A percentile compares a stretch with the other conserved stretches of the same genome.
Conservation (phyloP, 2,113 vertebrate species). For the Malaclemys terrapin region DNA sequence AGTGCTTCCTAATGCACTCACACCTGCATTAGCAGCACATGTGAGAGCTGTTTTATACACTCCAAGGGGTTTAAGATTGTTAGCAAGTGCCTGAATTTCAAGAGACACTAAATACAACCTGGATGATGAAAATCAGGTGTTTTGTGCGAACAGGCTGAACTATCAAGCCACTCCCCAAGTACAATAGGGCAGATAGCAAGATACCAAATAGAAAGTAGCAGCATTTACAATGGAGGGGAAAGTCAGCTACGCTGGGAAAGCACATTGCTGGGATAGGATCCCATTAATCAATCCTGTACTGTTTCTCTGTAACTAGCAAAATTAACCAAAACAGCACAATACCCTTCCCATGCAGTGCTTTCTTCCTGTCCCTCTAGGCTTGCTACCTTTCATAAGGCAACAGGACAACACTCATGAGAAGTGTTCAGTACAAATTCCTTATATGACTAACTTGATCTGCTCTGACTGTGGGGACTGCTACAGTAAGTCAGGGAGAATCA, state of each 20-base stretch:
- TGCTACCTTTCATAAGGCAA: conserved; percentile 70
- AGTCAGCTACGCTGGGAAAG: conserved; percentile 53
- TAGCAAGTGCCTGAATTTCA: not conserved
- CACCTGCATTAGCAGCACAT: not conserved
- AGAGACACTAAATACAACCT: not conserved
- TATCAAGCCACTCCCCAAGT: conserved; percentile 62
- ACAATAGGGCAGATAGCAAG: conserved; percentile 56
- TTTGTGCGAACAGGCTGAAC: conserved; percentile 50
- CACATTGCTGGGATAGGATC: conserved; percentile 36
- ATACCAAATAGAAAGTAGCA: conserved; percentile 68
- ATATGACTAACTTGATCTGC: not conserved
- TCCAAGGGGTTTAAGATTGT: not conserved
- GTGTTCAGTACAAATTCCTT: conserved; percentile 41
- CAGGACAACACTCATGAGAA: conserved; percentile 32
- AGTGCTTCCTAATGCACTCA: not conserved
- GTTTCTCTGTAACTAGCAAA: conserved; percentile 65
- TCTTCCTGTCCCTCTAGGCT: conserved; percentile 64
- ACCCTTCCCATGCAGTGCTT: not conserved
- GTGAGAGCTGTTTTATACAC: not conserved
- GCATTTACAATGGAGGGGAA: conserved; percentile 47
- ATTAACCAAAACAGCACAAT: conserved; percentile 30
- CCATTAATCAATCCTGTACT: conserved; percentile 24
- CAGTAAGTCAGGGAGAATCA: conserved; percentile 16
- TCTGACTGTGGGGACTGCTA: not conserved
- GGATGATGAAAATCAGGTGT: not conserved